phyloP scores from a whole-genome alignment of 2,888 invertebrate species.

The Pteria penguin region DNA sequence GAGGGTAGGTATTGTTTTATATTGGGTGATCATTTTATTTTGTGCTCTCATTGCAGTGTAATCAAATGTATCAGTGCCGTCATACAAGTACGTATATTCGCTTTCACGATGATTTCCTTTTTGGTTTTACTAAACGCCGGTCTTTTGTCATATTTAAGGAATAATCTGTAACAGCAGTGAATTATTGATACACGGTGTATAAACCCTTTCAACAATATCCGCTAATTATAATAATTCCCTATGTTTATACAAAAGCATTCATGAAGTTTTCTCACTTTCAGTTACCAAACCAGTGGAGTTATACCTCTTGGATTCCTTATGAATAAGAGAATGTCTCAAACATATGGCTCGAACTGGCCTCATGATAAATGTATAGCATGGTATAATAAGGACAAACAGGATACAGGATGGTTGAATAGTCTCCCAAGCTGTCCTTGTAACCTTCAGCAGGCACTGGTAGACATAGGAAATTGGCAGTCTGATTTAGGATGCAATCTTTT shows the following conservation, averaged over 20 bases:
- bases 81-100: too few species aligned
- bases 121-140: too few species aligned
- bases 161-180: too few species aligned
- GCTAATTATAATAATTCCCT: too few species aligned
- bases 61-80: too few species aligned
- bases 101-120: too few species aligned
- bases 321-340: conserved; percentile 49
- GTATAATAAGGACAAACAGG: conserved; percentile 93
- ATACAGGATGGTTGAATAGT: conserved; percentile 86
- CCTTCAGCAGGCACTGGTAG: conserved; percentile 92
- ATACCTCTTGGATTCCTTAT: conserved; percentile 74
- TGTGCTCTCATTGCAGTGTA: too few species aligned
- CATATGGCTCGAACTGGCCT: conserved; percentile 89
- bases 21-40: too few species aligned
- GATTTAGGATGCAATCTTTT: conserved; percentile 82
- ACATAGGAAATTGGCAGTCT: conserved; percentile 95
- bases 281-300: conserved; percentile 59
- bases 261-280: conserved; percentile 30
- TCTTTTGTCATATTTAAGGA: too few species aligned
- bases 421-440: conserved; percentile 88
- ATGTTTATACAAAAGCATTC: too few species aligned
- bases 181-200: too few species aligned
- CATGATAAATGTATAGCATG: conserved; percentile 92
- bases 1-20: conserved; percentile 59
- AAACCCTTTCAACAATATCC: too few species aligned